Conservation (phyloP, 2,888 invertebrate genomes). For the Netelia virgata region DNA sequence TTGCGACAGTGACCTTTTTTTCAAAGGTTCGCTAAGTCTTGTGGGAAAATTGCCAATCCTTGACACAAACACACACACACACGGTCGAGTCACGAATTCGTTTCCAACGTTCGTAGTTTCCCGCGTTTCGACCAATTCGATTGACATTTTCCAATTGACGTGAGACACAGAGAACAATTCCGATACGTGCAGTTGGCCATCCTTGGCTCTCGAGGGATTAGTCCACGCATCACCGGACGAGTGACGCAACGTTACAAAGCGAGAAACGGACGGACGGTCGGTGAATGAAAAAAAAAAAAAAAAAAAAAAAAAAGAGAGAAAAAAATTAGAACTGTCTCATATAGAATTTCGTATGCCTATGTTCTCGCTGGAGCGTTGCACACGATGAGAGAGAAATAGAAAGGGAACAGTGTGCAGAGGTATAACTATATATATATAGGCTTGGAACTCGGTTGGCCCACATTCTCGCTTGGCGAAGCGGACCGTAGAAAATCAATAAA, state of each 20-base stretch:
- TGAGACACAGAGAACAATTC: background rate
- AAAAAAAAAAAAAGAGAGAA: background rate
- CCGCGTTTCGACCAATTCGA: slow-evolving; percentile 17
- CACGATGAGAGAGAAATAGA: slow-evolving; percentile 15
- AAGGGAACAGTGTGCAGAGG: background rate
- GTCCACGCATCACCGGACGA: slow-evolving; percentile 45
- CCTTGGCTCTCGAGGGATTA: slow-evolving; percentile 38
- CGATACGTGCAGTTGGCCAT: slow-evolving; percentile 29
- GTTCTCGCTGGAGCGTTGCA: slow-evolving; percentile 50
- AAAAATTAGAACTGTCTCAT: slow-evolving; percentile 50
- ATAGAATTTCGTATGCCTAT: slow-evolving; percentile 39
- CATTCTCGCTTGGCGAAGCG: slow-evolving; percentile 75
- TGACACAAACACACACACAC: background rate
- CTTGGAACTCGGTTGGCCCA: slow-evolving; percentile 76
- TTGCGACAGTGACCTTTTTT: too few species aligned
- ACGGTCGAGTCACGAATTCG: background rate
- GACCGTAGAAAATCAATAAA: slow-evolving; percentile 82
- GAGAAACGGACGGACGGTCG: background rate
- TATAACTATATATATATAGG: slow-evolving; percentile 19
- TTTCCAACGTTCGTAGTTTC: background rate
- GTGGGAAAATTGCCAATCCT: slow-evolving; percentile 14
- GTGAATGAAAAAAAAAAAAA: background rate
- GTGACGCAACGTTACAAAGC: slow-evolving; percentile 38
- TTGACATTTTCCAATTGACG: slow-evolving; percentile 55
- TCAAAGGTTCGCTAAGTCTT: too few species aligned